A percentile compares a stretch with the other conserved stretches of the same genome.
Conservation (phyloP, 1,140 invertebrate genomes). For the Ceratina japonica region DNA sequence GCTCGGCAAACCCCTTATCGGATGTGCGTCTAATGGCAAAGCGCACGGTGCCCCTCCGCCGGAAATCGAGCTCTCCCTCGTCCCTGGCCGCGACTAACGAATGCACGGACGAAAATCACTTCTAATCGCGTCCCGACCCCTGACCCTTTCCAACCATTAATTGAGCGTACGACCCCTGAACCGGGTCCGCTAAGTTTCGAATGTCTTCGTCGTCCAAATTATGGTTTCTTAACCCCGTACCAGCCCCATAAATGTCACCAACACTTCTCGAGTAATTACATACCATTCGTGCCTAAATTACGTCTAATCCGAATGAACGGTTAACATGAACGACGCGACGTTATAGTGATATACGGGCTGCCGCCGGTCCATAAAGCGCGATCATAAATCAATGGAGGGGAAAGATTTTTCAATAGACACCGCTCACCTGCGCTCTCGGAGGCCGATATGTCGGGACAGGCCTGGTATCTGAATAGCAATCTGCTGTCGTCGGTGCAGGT, state of each 20-base stretch:
- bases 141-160: conserved; percentile 39
- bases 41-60: conserved; percentile 9
- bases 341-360: background rate
- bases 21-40: conserved; percentile 45
- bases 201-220: background rate
- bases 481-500: conserved; percentile 93
- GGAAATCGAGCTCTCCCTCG: conserved; percentile 35
- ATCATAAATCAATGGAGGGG: background rate
- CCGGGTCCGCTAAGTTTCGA: conserved; percentile 6
- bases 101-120: conserved; percentile 44
- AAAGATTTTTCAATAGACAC: background rate
- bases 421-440: conserved; percentile 89
- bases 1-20: conserved; percentile 35
- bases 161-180: background rate
- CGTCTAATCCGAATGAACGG: no score
- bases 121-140: conserved; percentile 38
- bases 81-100: conserved; percentile 31
- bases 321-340: background rate
- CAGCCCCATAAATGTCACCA: background rate
- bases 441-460: conserved; percentile 92
- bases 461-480: conserved; percentile 92
- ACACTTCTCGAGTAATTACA: background rate
- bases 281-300: background rate
- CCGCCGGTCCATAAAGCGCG: no score
- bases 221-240: conserved; percentile 11